Evolutionary conservation across 2,797 vertebrate species (phyloP).

Genomic region (Hybognathus amarus): DNA sequence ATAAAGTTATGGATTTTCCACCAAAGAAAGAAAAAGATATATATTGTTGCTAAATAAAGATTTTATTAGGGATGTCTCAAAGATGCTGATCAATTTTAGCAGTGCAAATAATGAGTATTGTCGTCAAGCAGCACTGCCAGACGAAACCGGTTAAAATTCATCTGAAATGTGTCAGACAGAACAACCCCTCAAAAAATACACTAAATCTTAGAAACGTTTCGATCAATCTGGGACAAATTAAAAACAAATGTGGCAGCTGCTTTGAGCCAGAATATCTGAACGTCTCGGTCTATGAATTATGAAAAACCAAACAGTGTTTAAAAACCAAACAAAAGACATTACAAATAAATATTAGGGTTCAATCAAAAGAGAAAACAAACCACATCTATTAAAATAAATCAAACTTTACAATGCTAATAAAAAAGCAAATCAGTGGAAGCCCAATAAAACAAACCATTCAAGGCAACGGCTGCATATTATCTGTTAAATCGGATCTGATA

Average conservation of each 20-base stretch:
- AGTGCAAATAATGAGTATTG: slow-evolving; percentile 63
- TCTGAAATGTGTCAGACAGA: slow-evolving; percentile 63
- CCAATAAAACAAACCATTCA: slow-evolving; percentile 76
- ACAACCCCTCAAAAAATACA: slow-evolving; percentile 42
- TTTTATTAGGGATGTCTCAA: slow-evolving; percentile 59
- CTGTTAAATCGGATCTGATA: slow-evolving; percentile 63
- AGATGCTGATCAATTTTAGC: slow-evolving; percentile 64
- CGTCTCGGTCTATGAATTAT: slow-evolving; percentile 32
- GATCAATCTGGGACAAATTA: slow-evolving; percentile 39
- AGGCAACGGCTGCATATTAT: slow-evolving; percentile 80
- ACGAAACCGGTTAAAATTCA: slow-evolving; percentile 70
- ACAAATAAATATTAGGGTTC: slow-evolving; percentile 89
- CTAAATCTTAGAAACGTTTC: slow-evolving; percentile 66
- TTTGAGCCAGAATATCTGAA: not conserved
- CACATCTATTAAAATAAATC: slow-evolving; percentile 69
- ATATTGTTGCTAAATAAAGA: slow-evolving; percentile 56
- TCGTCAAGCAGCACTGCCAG: slow-evolving; percentile 49
- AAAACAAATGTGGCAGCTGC: slow-evolving; percentile 18
- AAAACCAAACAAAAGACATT: slow-evolving; percentile 53
- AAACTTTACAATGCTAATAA: slow-evolving; percentile 80
- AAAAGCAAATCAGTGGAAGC: slow-evolving; percentile 75
- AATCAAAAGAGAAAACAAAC: slow-evolving; percentile 68
- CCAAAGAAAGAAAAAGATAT: slow-evolving; percentile 1
- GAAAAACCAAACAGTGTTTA: slow-evolving; percentile 57
- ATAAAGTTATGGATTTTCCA: slow-evolving; percentile 24